Evolutionary conservation across 2,113 vertebrate genomes (phyloP), one percentile per base, ranked within the genome.

Genomic region (Mungos mungo): DNA sequence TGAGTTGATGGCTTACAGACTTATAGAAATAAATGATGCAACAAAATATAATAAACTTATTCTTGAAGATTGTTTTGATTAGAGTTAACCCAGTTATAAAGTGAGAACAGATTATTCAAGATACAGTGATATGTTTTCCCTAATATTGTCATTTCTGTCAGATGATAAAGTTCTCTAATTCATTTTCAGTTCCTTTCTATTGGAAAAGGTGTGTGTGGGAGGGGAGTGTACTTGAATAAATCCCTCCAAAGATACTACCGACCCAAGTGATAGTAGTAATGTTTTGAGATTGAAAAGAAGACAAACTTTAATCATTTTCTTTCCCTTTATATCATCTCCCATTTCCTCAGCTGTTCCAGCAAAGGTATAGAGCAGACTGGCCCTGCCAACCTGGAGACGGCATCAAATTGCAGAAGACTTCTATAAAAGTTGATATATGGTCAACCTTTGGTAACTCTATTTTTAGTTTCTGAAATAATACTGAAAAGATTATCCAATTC

Each of bases 381-480:
- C 18, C 8, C 84, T 93, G 31, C 92, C 90, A 60, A 38, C 14
- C 11, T 57, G 41, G 63, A 80, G 57, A 93, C 2, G 80, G 19
- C 4, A 15, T 79, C 45, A 31, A 65, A 21, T 89, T 50, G 93
- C 82, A 29, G 16, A 92, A 12, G 29, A 68, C 57, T 50, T 91
- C 76, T 29, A 38, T 31, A 16, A 65, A 80, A 80, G 79, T 2
- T 81, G 16, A 81, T 47, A 86, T 31, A 54, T 50, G 63, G 9
- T 76, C 9, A 38, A 27, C 87, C 38, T 83, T 47, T 72, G 33
- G 23, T 79, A 83, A 77, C 10, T 57, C 71, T 66, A 14, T 60
- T 47, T 16, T 21, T 86, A 88, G 38, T 83, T 94, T 80, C 71
- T 98, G 63, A 97, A 95, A 79, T 95, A 87, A 45, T 80, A 94